These are phyloP conservation scores for Ectemnius cavifrons DNA, from an alignment of 2,888 invertebrate species.

Conservation along the genomic window DNA sequence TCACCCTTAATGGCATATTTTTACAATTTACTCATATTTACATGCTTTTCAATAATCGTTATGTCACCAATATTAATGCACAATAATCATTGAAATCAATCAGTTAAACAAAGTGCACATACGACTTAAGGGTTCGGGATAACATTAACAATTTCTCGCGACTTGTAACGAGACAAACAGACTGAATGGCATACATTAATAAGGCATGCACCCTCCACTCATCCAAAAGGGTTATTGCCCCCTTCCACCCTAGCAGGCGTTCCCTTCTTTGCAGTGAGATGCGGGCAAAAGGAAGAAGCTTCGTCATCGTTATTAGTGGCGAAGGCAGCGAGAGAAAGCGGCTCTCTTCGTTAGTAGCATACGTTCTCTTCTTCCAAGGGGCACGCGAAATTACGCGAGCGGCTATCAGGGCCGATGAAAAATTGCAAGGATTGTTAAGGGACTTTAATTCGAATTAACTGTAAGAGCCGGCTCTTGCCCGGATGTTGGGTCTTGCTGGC, in stretches of 20 bases:
- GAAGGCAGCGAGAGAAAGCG: too few species aligned
- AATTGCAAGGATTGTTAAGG: constrained; percentile 35
- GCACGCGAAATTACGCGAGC: not conserved
- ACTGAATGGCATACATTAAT: not conserved
- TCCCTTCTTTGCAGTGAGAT: not conserved
- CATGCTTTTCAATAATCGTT: too few species aligned
- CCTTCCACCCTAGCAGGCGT: not conserved
- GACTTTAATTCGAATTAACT: constrained; percentile 16
- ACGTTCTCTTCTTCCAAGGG: not conserved
- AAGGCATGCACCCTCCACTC: constrained; percentile 4
- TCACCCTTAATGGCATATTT: too few species aligned
- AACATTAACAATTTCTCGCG: too few species aligned
- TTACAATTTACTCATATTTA: too few species aligned
- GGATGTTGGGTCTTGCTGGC: constrained; percentile 15
- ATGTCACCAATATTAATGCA: too few species aligned
- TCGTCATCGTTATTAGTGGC: too few species aligned
- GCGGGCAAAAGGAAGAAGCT: not conserved
- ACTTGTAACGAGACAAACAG: too few species aligned
- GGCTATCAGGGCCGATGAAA: constrained; percentile 20
- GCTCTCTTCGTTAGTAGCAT: not conserved
- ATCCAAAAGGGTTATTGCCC: not conserved
- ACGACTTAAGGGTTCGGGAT: too few species aligned
- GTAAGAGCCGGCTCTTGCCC: not conserved
- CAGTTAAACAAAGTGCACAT: too few species aligned
- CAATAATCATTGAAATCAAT: too few species aligned